Percentiles rank a stretch among this genome's conserved stretches.
Evolutionary conservation across 2,797 vertebrate species (phyloP).

Genomic region (Alexandromys oeconomus): DNA sequence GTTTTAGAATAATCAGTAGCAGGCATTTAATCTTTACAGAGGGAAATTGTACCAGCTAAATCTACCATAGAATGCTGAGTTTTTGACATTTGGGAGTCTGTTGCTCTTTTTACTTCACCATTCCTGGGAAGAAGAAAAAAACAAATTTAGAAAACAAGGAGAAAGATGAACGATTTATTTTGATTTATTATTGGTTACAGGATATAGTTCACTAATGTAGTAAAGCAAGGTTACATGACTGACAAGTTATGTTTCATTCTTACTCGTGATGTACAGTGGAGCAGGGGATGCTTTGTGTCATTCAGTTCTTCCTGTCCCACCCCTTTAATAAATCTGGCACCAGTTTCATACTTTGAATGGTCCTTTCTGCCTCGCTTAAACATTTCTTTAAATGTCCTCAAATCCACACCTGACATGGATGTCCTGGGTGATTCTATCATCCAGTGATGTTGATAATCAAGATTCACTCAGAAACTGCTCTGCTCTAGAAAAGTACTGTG

Average conservation of each 20-base stretch:
- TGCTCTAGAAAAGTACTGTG: too few species aligned
- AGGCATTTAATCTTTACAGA: neutral
- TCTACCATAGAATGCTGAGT: neutral
- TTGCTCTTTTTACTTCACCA: neutral
- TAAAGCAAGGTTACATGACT: neutral
- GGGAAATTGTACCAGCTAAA: neutral
- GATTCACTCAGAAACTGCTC: too few species aligned
- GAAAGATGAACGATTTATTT: neutral
- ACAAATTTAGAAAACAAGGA: neutral
- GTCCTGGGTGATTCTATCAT: neutral
- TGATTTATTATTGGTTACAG: neutral
- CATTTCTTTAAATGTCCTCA: neutral
- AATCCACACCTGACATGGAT: neutral
- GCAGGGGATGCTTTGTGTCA: accelerated
- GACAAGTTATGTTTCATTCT: neutral
- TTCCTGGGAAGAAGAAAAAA: neutral
- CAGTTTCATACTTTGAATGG: neutral
- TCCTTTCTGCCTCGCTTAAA: neutral
- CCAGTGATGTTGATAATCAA: neutral
- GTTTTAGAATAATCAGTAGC: neutral
- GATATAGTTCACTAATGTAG: neutral
- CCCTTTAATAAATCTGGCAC: neutral
- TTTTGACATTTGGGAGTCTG: neutral
- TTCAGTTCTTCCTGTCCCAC: too few species aligned
- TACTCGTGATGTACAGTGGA: too few species aligned